Conservation (phyloP, 1,140 invertebrate genomes). For the Nephotettix cincticeps region DNA sequence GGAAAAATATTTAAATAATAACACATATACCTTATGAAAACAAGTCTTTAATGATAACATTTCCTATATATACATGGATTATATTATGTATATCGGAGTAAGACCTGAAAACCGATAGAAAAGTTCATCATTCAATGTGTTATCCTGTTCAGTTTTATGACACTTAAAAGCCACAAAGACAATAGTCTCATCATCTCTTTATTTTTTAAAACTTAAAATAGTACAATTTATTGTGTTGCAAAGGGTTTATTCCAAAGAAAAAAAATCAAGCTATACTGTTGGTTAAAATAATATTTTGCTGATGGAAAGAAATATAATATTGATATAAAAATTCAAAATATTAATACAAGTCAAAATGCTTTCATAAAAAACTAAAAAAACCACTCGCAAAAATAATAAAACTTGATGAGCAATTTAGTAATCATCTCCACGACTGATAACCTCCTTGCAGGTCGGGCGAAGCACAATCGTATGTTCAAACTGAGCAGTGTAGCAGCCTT, state of each 20-base stretch:
- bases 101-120: too few relatives aligned
- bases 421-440: constrained; percentile 94
- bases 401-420: constrained; percentile 62
- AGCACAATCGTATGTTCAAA: constrained; percentile 99
- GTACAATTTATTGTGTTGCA: background rate
- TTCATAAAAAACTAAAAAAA: background rate
- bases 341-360: background rate
- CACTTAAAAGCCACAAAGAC: background rate
- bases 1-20: too few relatives aligned
- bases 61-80: too few relatives aligned
- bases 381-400: background rate
- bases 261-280: background rate
- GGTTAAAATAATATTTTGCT: background rate
- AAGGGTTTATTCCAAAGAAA: background rate
- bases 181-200: too few relatives aligned
- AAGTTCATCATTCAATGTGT: background rate
- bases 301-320: background rate
- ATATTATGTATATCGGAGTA: background rate
- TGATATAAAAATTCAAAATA: background rate
- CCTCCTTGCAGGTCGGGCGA: constrained; percentile 97
- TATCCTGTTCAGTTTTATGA: background rate
- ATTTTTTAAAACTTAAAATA: too few relatives aligned
- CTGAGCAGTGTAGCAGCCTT: constrained; percentile 98
- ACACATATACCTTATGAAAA: too few relatives aligned
- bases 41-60: too few relatives aligned